phyloP scores from a whole-genome alignment of 1,140 invertebrate species.

The Apis laboriosa region DNA sequence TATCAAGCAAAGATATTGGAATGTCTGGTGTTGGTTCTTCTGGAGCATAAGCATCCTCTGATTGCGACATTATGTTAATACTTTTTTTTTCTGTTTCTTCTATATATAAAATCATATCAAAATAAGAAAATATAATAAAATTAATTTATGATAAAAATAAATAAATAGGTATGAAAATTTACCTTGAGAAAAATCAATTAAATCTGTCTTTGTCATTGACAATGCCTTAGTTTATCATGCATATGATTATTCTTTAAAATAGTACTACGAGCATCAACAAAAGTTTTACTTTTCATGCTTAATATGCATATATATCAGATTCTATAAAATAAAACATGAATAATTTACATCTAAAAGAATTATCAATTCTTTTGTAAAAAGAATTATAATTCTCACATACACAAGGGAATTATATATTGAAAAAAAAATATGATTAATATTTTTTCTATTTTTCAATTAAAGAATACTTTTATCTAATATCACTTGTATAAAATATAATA shows the following conservation, averaged over 20 bases:
- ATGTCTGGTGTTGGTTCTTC: slow-evolving; percentile 58
- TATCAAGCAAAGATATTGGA: slow-evolving; percentile 65
- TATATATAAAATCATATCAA: slow-evolving; percentile 16
- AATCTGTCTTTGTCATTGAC: slow-evolving; percentile 41
- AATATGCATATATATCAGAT: slow-evolving; percentile 1
- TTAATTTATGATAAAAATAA: neutral
- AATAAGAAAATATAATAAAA: neutral
- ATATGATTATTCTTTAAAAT: neutral
- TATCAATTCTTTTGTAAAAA: neutral
- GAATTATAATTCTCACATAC: neutral
- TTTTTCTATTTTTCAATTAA: neutral
- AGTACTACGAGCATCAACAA: neutral
- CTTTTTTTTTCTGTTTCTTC: slow-evolving; percentile 29
- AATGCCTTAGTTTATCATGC: slow-evolving; percentile 29
- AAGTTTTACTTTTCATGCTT: slow-evolving; percentile 14
- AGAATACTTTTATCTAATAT: neutral
- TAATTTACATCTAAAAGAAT: too few relatives aligned
- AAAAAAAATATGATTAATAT: neutral
- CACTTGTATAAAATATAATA: neutral
- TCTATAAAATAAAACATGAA: slow-evolving; percentile 27
- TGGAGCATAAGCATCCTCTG: slow-evolving; percentile 55
- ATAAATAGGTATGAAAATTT: neutral
- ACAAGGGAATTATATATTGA: neutral
- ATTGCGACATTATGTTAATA: slow-evolving; percentile 40
- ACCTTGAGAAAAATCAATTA: slow-evolving; percentile 20